Conservation (phyloP, 2,113 vertebrate species). For the Cyprinodon tularosa region DNA sequence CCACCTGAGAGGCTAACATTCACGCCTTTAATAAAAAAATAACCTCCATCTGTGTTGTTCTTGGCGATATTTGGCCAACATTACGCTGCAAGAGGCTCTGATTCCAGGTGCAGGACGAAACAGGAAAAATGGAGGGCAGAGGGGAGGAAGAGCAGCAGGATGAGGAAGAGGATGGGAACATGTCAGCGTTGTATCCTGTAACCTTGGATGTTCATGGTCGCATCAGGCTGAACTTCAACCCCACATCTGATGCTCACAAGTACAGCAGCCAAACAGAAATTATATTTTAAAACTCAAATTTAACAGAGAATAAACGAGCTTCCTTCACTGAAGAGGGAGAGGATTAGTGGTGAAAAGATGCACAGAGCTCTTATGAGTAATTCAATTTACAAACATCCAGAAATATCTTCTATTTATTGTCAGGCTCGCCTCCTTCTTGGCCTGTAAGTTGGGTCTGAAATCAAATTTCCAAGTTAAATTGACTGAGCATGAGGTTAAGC, state of each 20-base stretch:
- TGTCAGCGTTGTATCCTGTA: slow-evolving; percentile 9
- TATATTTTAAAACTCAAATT: not conserved
- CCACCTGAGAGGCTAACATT: not conserved
- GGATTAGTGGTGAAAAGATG: not conserved
- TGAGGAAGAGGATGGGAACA: slow-evolving; percentile 22
- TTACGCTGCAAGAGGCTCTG: not conserved
- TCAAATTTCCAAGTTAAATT: too few relatives aligned
- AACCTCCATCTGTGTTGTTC: too few relatives aligned
- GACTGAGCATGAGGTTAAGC: too few relatives aligned
- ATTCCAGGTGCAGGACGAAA: slow-evolving; percentile 16
- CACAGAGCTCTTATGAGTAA: too few relatives aligned
- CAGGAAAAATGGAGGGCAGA: not conserved
- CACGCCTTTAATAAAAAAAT: not conserved
- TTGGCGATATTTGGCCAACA: not conserved
- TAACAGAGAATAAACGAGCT: not conserved
- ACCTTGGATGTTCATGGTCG: slow-evolving; percentile 45
- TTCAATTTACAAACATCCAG: too few relatives aligned
- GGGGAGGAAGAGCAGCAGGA: slow-evolving; percentile 31
- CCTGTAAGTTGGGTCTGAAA: too few relatives aligned
- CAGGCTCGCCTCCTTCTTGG: too few relatives aligned
- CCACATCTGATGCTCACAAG: too few relatives aligned
- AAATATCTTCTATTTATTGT: too few relatives aligned
- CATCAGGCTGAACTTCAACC: not conserved
- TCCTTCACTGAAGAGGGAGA: not conserved
- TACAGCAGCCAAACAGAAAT: not conserved